These are phyloP conservation scores for Astropecten irregularis DNA, from an alignment of 53 echinoderm and acorn worm genomes.

Conservation along the genomic window DNA sequence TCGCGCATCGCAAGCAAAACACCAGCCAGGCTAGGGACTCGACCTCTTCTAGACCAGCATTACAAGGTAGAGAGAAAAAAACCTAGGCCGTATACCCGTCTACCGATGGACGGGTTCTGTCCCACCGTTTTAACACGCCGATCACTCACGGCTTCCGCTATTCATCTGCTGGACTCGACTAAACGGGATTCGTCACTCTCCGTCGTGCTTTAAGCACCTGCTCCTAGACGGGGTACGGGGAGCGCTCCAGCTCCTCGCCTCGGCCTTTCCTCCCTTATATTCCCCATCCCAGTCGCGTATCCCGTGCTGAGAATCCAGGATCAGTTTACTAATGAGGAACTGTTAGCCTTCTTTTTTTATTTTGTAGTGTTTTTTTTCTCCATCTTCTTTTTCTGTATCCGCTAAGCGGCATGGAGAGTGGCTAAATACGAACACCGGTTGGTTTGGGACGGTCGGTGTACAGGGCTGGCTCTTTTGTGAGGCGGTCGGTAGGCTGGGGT, in stretches of 20 bases:
- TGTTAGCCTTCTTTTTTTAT: neutral
- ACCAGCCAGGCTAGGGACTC: too few species aligned
- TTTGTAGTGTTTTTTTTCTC: too few species aligned
- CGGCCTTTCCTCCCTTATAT: too few species aligned
- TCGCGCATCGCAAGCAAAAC: too few species aligned
- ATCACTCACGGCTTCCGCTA: constrained; percentile 54
- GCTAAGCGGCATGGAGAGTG: neutral
- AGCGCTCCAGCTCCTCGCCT: neutral
- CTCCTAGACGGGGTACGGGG: constrained; percentile 4
- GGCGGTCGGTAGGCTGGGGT: too few species aligned
- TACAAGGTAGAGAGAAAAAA: too few species aligned
- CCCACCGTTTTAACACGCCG: constrained; percentile 29
- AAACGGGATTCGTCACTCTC: constrained; percentile 47
- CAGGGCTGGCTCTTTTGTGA: constrained; percentile 32
- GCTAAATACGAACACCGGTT: constrained; percentile 23
- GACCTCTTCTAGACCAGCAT: too few species aligned
- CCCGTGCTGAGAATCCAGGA: constrained; percentile 29
- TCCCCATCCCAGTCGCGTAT: neutral
- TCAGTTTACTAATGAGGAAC: constrained; percentile 58
- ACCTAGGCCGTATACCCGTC: too few species aligned
- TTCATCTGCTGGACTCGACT: constrained; percentile 41
- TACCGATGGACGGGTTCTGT: constrained; percentile 47
- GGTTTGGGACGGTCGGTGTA: neutral
- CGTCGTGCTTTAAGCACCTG: constrained; percentile 38
- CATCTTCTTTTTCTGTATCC: too few species aligned